Evolutionary conservation across 1,140 invertebrate genomes (phyloP), one percentile per base, ranked within the genome.

Genomic region (Drosophila obscura): DNA sequence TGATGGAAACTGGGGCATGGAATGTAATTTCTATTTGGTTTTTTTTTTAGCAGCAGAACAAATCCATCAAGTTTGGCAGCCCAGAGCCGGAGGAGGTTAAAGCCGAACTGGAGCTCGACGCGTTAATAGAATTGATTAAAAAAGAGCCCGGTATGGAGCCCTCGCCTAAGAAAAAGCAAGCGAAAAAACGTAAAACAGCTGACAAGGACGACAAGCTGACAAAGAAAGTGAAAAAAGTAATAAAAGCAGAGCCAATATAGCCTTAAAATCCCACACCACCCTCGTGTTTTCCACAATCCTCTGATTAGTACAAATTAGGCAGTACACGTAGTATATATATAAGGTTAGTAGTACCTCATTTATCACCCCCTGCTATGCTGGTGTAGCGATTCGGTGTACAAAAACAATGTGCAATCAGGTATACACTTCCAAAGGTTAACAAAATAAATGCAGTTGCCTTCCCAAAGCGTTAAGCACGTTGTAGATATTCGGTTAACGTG

Each of bases 241-340:
- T 88, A 88, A 87, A 87, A 87, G 49, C 19, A 7, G 82, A 87
- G 57, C 82, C 79, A 8, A 28, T 88, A 48, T 77, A 87, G 59
- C 39, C 22, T 26, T 64, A 51, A 58, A 75, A 69, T 11, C 22
- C 9, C 26, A 44, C 5, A 15, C 1, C 11, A 11, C 35, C 11
- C 16, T 56, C 19, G 22, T 7, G 43, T 57, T 66, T 65, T 62
- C 41, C 26, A 43, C 16, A 48, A 49, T 45, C 68, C 19, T 52
- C 19, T 28, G 13, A 45, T 26, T 57, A 71, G 63, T 80, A 67
- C 61, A 66, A 80, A 85, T 45, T 85, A 85, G 22, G 24, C 49
- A 59, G 28, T 55, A 31, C 8, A 9, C 31, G 31, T 31, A 31
- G 8, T 31, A 31, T 8, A 9, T 9, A 35, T 39, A 7, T 28